Conservation (phyloP, 2,113 vertebrate species). For the Bubo bubo region DNA sequence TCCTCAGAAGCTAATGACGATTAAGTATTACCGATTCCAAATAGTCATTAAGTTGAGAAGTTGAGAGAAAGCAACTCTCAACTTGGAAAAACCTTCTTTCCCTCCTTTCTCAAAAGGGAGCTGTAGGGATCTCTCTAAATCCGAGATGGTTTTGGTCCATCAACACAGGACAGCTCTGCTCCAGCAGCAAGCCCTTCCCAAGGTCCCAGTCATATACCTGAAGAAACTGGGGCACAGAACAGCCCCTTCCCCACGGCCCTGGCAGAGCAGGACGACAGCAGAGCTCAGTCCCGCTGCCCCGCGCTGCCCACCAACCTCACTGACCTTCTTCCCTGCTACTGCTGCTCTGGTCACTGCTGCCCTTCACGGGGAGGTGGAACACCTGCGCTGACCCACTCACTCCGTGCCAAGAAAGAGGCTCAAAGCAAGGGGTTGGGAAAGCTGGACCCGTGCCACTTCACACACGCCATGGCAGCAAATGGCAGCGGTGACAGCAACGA, state of each 20-base stretch:
- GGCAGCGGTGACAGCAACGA: rapidly evolving
- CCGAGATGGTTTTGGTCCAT: background rate
- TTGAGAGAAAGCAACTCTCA: background rate
- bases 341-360: background rate
- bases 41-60: background rate
- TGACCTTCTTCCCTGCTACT: rapidly evolving
- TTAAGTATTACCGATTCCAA: background rate
- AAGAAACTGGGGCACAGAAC: rapidly evolving
- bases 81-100: background rate
- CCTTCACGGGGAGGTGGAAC: background rate
- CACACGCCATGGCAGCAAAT: background rate
- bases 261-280: background rate
- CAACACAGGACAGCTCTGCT: background rate
- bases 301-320: rapidly evolving
- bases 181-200: background rate
- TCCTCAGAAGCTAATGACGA: background rate
- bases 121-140: background rate
- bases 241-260: rapidly evolving
- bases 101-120: background rate
- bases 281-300: background rate
- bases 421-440: background rate
- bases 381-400: rapidly evolving
- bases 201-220: background rate
- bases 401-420: rapidly evolving
- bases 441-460: background rate